Base-by-base conservation (phyloP, 2,797 vertebrate genomes). In the Fratercula arctica region DNA sequence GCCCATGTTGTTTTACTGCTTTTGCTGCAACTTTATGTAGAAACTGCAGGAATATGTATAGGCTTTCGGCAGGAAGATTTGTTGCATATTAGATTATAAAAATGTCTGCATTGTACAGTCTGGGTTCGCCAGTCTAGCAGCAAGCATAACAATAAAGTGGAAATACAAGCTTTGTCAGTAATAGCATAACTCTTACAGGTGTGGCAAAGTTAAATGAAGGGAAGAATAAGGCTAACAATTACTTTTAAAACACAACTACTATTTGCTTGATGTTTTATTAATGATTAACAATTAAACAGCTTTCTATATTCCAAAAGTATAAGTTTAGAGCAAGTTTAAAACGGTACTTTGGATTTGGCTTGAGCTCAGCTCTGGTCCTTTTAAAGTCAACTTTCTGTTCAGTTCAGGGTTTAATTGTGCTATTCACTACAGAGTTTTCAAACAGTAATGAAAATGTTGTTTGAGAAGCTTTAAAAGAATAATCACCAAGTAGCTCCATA, bases 121-220 rank as follows among this genome's bases (percentile, higher is more conserved):
- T 68, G 39, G 12, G 10, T 66, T 91, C 77, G 64, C 39, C 25
- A 66, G 78, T 69, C 72, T 73, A 81, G 54, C 76, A 88, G 75
- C 66, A 81, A 87, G 48, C 56, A 50, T 41, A 77, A 69, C 35
- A 85, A 51, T n/a, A 35, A 69, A 56, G 76, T 67, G 8, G 93
- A 94, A 93, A 93, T 87, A 89, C 86, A 78, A 85, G 85, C 78
- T 90, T 80, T 67, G 77, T 67, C 80, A 85, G 77, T 69, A 89
- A 77, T 26, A 87, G 56, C 51, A 69, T 63, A 91, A 59, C 51
- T 89, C 59, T 59, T 57, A 33, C 29, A 93, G 91, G 85, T 67
- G 83, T 76, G 91, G 83, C 57, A 75, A 91, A 95, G 72, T 50
- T n/a, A 92, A 94, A 82, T 8, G 6, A 87, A 84, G 23, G 31